Conservation (phyloP, 2,888 invertebrate genomes). For the Agriotes lineatus region DNA sequence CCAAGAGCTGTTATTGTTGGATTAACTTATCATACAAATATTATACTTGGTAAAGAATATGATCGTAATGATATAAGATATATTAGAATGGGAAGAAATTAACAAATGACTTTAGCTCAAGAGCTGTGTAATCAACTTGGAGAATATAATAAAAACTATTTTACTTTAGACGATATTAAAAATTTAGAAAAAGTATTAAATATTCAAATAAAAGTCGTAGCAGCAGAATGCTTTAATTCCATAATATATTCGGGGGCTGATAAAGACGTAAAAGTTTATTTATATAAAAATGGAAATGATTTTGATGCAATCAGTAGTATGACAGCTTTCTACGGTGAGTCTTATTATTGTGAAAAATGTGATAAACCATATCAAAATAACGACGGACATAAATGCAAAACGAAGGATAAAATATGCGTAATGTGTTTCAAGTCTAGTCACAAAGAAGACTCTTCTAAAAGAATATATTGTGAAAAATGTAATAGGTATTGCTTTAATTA, state of each 20-base stretch:
- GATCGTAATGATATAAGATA: not conserved
- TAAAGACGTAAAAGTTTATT: too few relatives aligned
- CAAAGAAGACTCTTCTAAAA: slow-evolving; percentile 7
- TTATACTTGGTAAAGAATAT: not conserved
- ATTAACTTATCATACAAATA: slow-evolving; percentile 12
- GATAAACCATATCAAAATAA: slow-evolving; percentile 33
- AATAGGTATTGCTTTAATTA: slow-evolving; percentile 17
- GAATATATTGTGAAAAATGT: slow-evolving; percentile 27
- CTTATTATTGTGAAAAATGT: slow-evolving; percentile 33
- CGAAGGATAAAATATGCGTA: slow-evolving; percentile 26
- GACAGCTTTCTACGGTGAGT: slow-evolving; percentile 17
- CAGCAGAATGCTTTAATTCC: not conserved
- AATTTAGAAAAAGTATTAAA: not conserved
- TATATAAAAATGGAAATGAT: slow-evolving; percentile 32
- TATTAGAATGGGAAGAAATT: not conserved
- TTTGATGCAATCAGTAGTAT: slow-evolving; percentile 33
- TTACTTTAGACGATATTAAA: slow-evolving; percentile 1
- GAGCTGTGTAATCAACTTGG: not conserved
- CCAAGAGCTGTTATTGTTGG: not conserved
- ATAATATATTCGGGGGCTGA: not conserved
- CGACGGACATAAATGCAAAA: slow-evolving; percentile 31
- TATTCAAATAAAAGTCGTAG: not conserved
- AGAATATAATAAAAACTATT: not conserved
- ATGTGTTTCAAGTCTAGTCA: slow-evolving; percentile 22
- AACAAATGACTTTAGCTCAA: not conserved